phyloP scores from a whole-genome alignment of 1,140 invertebrate genomes.

The Diorhabda elongata region DNA sequence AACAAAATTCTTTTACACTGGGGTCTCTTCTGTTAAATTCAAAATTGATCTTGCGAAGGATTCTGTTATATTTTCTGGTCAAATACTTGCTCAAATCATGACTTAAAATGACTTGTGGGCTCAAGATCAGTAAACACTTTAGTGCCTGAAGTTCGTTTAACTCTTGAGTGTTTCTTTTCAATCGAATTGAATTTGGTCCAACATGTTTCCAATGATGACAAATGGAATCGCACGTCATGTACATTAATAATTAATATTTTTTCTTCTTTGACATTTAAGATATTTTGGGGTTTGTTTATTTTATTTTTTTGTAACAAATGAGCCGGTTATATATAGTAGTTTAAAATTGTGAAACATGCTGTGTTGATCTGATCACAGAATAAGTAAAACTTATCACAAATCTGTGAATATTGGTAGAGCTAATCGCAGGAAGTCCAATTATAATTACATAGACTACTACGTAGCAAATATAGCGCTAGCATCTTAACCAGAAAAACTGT shows the following conservation, averaged over 20 bases:
- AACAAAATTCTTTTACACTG: neutral
- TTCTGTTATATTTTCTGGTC: too few species aligned
- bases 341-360: neutral
- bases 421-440: conserved; percentile 10
- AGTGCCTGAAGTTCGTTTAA: conserved; percentile 14
- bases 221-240: conserved; percentile 13
- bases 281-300: conserved; percentile 6
- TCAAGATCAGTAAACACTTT: conserved; percentile 14
- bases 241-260: conserved; percentile 19
- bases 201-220: conserved; percentile 5
- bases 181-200: conserved; percentile 14
- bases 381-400: conserved; percentile 4
- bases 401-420: conserved; percentile 13
- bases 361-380: neutral
- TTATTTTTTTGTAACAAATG: conserved; percentile 12
- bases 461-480: conserved; percentile 7
- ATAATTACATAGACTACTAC: conserved; percentile 5
- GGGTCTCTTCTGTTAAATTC: conserved; percentile 4
- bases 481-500: conserved; percentile 13
- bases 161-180: conserved; percentile 17
- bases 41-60: conserved; percentile 13
- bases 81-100: conserved; percentile 7
- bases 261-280: conserved; percentile 14
- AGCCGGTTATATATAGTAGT: conserved; percentile 4
- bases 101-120: conserved; percentile 7